Conservation (phyloP, 2,797 vertebrate genomes). For the Intellagama lesueurii region DNA sequence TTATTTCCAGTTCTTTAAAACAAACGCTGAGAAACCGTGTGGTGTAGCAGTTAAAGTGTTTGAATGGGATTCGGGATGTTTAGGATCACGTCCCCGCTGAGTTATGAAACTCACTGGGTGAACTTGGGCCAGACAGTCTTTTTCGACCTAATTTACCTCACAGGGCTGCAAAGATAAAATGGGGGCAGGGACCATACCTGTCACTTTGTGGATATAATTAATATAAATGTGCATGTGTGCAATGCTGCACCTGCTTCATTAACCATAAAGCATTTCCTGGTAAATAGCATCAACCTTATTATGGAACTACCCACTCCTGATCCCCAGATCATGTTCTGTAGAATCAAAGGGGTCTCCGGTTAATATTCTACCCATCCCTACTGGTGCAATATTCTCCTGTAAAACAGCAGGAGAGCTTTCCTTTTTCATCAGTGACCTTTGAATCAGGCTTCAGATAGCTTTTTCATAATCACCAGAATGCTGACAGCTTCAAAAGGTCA, state of each 20-base stretch:
- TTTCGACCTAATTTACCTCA: not conserved
- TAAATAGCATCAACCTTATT: not conserved
- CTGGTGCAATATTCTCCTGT: not conserved
- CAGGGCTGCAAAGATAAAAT: too few species aligned
- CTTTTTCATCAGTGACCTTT: not conserved
- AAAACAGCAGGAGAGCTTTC: not conserved
- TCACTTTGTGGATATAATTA: not conserved
- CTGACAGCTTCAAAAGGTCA: constrained; percentile 28
- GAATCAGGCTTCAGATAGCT: not conserved
- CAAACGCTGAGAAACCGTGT: not conserved
- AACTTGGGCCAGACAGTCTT: not conserved
- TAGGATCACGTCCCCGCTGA: not conserved
- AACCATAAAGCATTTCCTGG: not conserved
- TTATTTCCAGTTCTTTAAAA: not conserved
- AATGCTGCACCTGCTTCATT: not conserved
- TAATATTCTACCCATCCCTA: not conserved
- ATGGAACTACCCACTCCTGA: not conserved
- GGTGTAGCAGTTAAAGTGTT: not conserved
- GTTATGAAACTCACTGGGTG: not conserved
- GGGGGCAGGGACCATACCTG: too few species aligned
- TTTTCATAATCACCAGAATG: constrained; percentile 25
- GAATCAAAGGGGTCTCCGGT: not conserved
- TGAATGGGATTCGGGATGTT: not conserved
- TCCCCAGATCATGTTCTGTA: not conserved
- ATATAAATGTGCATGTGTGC: not conserved